Conservation (phyloP, 2,888 invertebrate genomes). For the Eristalis intricaria region DNA sequence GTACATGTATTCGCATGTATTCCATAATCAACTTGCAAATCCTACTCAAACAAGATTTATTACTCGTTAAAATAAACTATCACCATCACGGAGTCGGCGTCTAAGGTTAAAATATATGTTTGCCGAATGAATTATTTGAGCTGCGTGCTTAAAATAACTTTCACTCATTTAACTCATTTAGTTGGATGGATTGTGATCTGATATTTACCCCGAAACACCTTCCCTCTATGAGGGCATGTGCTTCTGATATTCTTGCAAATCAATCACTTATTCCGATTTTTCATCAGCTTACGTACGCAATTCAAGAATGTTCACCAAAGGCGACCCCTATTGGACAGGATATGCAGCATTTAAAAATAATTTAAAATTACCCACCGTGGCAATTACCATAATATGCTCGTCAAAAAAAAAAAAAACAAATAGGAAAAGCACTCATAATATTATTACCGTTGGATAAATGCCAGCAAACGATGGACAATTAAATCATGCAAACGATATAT, state of each 20-base stretch:
- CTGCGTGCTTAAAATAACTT: constrained; percentile 71
- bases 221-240: no score
- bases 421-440: constrained; percentile 55
- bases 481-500: constrained; percentile 63
- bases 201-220: constrained; percentile 18
- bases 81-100: background rate
- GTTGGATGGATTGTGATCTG: constrained; percentile 66
- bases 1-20: no score
- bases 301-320: background rate
- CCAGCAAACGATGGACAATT: constrained; percentile 70
- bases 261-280: background rate
- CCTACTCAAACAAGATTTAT: background rate
- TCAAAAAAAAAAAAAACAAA: constrained; percentile 3
- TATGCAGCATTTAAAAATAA: constrained; percentile 63
- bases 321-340: background rate
- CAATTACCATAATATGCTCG: constrained; percentile 51
- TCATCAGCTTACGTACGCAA: no score
- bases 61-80: background rate
- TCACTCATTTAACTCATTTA: constrained; percentile 70
- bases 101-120: constrained; percentile 9
- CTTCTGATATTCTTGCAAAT: background rate
- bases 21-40: background rate
- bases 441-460: constrained; percentile 57
- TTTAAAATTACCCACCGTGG: constrained; percentile 51
- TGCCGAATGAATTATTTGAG: constrained; percentile 67